These are phyloP conservation scores for Lypha dubia DNA, from an alignment of 2,888 invertebrate species.

Conservation along the genomic window DNA sequence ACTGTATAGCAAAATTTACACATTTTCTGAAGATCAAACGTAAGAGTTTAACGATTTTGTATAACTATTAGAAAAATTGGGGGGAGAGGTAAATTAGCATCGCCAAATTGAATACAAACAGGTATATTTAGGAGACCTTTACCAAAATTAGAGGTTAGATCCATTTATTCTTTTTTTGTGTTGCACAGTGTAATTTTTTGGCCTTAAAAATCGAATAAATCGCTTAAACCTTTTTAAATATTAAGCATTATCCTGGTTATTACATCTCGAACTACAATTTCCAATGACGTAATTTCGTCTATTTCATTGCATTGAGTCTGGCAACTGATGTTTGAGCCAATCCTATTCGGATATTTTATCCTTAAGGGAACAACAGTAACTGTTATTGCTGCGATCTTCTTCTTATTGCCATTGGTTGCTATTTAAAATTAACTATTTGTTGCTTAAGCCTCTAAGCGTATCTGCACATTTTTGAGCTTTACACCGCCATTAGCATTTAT, in stretches of 20 bases:
- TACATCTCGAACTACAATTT: not conserved
- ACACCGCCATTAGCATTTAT: slow-evolving; percentile 53
- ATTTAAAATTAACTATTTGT: slow-evolving; percentile 52
- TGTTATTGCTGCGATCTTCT: not conserved
- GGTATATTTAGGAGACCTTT: too few species aligned
- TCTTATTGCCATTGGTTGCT: slow-evolving; percentile 9
- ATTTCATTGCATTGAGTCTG: not conserved
- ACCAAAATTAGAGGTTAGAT: too few species aligned
- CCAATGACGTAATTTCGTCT: not conserved
- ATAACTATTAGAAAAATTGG: too few species aligned
- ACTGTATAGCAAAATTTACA: too few species aligned
- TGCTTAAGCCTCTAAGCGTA: slow-evolving; percentile 53
- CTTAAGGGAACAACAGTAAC: not conserved
- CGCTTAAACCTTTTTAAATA: not conserved
- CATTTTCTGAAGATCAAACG: too few species aligned
- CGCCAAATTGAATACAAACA: too few species aligned
- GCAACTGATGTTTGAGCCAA: not conserved
- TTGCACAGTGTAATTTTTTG: not conserved
- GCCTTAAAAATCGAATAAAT: not conserved
- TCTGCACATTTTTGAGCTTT: slow-evolving; percentile 28
- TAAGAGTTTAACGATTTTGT: too few species aligned
- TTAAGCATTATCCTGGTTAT: not conserved
- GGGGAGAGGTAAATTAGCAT: too few species aligned
- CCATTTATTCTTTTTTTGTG: too few species aligned
- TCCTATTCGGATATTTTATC: not conserved